These are phyloP conservation scores for Holothuria scabra DNA, from an alignment of 53 echinoderm and acorn worm genomes.

Conservation along the genomic window DNA sequence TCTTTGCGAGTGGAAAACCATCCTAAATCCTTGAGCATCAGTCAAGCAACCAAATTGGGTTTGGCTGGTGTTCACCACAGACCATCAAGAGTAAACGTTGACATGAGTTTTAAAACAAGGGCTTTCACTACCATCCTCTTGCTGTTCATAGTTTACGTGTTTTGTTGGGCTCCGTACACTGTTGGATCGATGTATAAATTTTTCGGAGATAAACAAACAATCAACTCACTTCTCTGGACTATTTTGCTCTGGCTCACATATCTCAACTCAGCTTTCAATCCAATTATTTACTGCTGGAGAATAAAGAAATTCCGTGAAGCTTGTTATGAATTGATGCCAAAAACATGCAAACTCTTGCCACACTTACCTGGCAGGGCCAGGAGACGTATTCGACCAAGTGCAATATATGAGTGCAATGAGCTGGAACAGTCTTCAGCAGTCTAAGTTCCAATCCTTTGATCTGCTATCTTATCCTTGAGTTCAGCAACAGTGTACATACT, in stretches of 20 bases:
- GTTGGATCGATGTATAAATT: slow-evolving; percentile 54
- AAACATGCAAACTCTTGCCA: slow-evolving; percentile 90
- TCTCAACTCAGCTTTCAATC: slow-evolving; percentile 96
- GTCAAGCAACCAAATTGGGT: slow-evolving; percentile 95
- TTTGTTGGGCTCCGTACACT: slow-evolving; percentile 96
- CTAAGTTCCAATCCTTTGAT: not conserved
- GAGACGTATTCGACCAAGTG: slow-evolving; percentile 93
- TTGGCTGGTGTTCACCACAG: slow-evolving; percentile 77
- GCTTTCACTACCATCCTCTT: slow-evolving; percentile 98
- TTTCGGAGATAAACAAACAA: slow-evolving; percentile 21
- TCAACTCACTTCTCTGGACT: slow-evolving; percentile 58
- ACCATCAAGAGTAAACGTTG: slow-evolving; percentile 89
- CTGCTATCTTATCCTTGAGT: too few species aligned
- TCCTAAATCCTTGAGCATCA: slow-evolving; percentile 92
- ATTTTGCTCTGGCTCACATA: slow-evolving; percentile 87
- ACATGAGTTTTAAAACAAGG: slow-evolving; percentile 99
- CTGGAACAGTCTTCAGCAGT: slow-evolving; percentile 77
- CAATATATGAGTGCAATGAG: slow-evolving; percentile 98
- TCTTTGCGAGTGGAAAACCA: slow-evolving; percentile 92
- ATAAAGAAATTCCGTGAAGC: slow-evolving; percentile 99
- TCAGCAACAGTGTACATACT: too few species aligned
- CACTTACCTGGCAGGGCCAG: slow-evolving; percentile 87
- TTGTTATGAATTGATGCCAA: slow-evolving; percentile 91
- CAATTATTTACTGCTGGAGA: slow-evolving; percentile 98
- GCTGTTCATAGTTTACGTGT: slow-evolving; percentile 87